A percentile compares a stretch with the other conserved stretches of the same genome.
phyloP scores from a whole-genome alignment of 2,888 invertebrate genomes.

The Masnerella sp. region DNA sequence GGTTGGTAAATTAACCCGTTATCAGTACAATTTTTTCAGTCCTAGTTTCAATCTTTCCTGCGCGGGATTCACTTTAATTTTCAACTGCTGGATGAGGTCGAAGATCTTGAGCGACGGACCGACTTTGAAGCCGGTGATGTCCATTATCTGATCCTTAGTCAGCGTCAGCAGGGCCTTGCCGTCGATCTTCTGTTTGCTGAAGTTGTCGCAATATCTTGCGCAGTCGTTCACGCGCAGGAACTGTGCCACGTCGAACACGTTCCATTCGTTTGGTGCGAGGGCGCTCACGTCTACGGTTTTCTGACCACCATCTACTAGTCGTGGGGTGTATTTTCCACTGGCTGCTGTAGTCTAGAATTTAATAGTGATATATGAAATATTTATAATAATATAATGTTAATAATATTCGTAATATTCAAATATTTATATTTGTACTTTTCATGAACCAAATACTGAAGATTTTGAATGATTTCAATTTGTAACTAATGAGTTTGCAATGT shows the following conservation, averaged over 20 bases:
- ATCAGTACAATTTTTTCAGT: slow-evolving; percentile 83
- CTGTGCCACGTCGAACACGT: slow-evolving; percentile 90
- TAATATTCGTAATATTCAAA: no score
- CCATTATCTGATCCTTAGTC: slow-evolving; percentile 93
- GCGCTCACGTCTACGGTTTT: slow-evolving; percentile 80
- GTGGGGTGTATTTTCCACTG: slow-evolving; percentile 80
- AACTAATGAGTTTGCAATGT: no score
- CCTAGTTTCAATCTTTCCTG: slow-evolving; percentile 84
- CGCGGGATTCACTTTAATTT: slow-evolving; percentile 89
- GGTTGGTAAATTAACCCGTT: background rate
- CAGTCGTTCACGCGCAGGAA: slow-evolving; percentile 93
- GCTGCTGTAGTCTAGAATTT: slow-evolving; percentile 77
- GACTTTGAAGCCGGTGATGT: slow-evolving; percentile 94
- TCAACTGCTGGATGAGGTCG: slow-evolving; percentile 94
- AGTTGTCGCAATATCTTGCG: slow-evolving; percentile 81
- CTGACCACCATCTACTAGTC: slow-evolving; percentile 78
- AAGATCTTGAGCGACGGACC: slow-evolving; percentile 96
- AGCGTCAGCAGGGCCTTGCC: slow-evolving; percentile 89
- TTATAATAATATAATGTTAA: no score
- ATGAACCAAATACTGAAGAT: no score
- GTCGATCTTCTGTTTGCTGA: slow-evolving; percentile 84
- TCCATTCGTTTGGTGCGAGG: slow-evolving; percentile 86
- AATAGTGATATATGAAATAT: background rate
- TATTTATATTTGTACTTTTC: no score
- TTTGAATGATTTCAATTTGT: no score